Base-by-base conservation (phyloP, 2,113 vertebrate species). In the Pycnonotus jocosus region DNA sequence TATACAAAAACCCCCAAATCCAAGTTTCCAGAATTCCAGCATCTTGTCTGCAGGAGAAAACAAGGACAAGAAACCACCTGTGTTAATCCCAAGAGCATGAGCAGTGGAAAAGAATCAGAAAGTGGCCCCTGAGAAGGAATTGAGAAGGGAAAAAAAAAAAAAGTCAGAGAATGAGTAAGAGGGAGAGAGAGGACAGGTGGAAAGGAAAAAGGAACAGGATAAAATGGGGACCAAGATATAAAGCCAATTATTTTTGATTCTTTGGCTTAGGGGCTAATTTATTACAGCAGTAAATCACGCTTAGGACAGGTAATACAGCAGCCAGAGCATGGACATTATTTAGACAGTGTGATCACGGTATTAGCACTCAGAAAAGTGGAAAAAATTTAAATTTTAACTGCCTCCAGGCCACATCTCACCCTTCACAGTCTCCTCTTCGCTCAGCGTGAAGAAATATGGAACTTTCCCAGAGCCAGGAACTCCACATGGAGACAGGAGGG, bases 161-260 rank as follows among this genome's bases (percentile, higher is more conserved):
- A 4, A 0, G 20, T 27, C 50, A 53, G 20, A 60, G 14, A 42
- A 70, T 48, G 62, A 70, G 6, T 64, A 83, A 90, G 10, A 66
- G 22, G 20, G 68, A 54, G 69, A 83, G 64, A 77, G 37, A 60
- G 3, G 60, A 68, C 51, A 66, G 3, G 7, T 28, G 25, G 51
- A 83, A 85, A 76, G 65, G 44, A 38, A 84, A 83, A 86, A 69
- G 35, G 48, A 76, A 42, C 35, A 87, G 74, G 61, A 61, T 90
- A 80, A 90, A 91, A 85, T 0, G 7, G n/a, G 68, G 38, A 73
- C 31, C 18, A 23, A 57, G 72, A 78, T 84, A 54, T 60, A 87
- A 69, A 54, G 73, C 62, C 20, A 90, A 93, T 95, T 96, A 91
- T 82, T 96, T 95, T 57, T 87, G 44, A 94, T 95, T 91, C 93